Evolutionary conservation across 2,888 invertebrate species (phyloP).

Genomic region (Aphelenchoides bicaudatus): DNA sequence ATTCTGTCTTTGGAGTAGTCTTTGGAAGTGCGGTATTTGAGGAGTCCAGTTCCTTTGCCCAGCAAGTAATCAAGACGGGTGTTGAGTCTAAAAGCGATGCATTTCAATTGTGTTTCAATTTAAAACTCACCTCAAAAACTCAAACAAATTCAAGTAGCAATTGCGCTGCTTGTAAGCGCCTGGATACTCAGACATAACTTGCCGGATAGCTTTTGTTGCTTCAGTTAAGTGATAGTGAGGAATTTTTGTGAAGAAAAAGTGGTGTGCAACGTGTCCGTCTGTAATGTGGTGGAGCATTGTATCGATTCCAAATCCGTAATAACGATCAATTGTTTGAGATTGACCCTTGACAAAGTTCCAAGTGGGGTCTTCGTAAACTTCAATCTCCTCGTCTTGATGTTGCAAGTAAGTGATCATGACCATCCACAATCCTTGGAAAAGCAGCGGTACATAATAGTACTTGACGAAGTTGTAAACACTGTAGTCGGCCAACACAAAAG

Average conservation of each 20-base stretch:
- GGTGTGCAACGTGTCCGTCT: constrained; percentile 55
- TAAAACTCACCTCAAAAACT: constrained; percentile 38
- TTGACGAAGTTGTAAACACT: constrained; percentile 27
- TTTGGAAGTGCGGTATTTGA: constrained; percentile 41
- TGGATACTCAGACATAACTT: constrained; percentile 39
- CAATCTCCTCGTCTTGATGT: constrained; percentile 37
- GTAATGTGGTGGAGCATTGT: constrained; percentile 48
- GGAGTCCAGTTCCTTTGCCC: constrained; percentile 52
- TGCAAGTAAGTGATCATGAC: constrained; percentile 47
- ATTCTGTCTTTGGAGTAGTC: constrained; percentile 22
- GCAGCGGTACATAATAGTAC: constrained; percentile 34
- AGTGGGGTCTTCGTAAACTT: constrained; percentile 40
- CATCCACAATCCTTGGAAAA: constrained; percentile 44
- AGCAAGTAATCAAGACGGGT: constrained; percentile 51
- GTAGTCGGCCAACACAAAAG: constrained; percentile 22
- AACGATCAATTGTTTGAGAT: constrained; percentile 46
- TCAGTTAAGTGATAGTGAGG: constrained; percentile 55
- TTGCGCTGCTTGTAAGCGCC: constrained; percentile 50
- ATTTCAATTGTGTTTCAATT: background rate
- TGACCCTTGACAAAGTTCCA: constrained; percentile 44
- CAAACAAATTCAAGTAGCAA: constrained; percentile 50
- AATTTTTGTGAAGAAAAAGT: constrained; percentile 58
- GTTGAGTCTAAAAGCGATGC: constrained; percentile 34
- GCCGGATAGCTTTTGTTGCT: constrained; percentile 49
- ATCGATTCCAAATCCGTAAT: constrained; percentile 49